phyloP scores from a whole-genome alignment of 2,888 invertebrate species.

The Lottia gigantea region DNA sequence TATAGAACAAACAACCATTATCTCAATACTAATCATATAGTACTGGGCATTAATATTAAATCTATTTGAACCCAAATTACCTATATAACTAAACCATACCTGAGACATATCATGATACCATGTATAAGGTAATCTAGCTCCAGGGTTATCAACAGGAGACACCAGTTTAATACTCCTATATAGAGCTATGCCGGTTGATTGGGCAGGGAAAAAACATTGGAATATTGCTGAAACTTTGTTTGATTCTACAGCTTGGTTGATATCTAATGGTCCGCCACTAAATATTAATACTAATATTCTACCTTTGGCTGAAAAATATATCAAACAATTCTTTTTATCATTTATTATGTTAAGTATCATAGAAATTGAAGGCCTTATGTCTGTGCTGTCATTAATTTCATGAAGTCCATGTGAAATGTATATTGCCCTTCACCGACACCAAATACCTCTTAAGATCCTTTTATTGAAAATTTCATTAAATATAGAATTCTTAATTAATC shows the following conservation, averaged over 20 bases:
- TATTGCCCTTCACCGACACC: no score
- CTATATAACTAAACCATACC: slow-evolving; percentile 15
- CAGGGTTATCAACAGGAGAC: slow-evolving; percentile 44
- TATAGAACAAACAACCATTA: no score
- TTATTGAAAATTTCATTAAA: no score
- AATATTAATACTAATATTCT: slow-evolving; percentile 50
- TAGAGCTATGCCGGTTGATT: slow-evolving; percentile 56
- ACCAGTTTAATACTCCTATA: slow-evolving; percentile 39
- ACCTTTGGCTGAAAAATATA: slow-evolving; percentile 18
- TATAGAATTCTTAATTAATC: no score
- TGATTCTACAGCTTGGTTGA: slow-evolving; percentile 34
- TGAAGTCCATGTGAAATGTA: no score
- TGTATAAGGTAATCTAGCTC: slow-evolving; percentile 58
- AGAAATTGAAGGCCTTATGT: no score
- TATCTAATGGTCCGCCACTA: slow-evolving; percentile 45
- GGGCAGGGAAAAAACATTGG: slow-evolving; percentile 61
- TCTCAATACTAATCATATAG: no score
- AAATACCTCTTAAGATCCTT: no score
- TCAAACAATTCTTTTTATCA: neutral
- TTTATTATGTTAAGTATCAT: neutral
- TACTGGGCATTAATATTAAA: no score
- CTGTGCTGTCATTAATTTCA: no score
- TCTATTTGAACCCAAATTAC: no score
- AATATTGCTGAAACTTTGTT: slow-evolving; percentile 42
- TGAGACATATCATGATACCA: slow-evolving; percentile 49